Conservation (phyloP, 23 tunicate genomes). For the Diplosoma virens region DNA sequence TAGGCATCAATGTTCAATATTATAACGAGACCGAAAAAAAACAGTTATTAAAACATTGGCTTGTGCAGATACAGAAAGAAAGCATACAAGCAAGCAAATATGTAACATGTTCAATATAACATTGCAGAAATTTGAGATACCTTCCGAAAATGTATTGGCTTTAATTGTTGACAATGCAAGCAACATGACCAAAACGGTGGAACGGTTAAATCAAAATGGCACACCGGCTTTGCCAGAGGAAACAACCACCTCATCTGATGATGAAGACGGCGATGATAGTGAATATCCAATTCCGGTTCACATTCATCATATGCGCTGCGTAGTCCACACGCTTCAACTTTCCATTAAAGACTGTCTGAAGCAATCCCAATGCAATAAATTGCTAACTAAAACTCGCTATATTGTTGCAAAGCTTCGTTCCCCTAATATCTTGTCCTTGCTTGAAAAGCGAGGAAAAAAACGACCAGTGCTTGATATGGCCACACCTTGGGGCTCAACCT, state of each 20-base stretch:
- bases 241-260: not conserved
- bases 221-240: not conserved
- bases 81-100: not conserved
- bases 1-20: not conserved
- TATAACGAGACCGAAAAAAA: not conserved
- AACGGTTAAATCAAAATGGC: not conserved
- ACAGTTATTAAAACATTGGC: not conserved
- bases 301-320: not conserved
- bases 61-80: not conserved
- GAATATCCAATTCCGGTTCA: not conserved
- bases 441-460: slow-evolving; percentile 5
- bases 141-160: not conserved
- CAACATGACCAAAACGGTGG: not conserved
- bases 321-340: too few relatives aligned
- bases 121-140: not conserved
- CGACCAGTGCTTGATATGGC: not conserved
- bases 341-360: not conserved
- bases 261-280: not conserved
- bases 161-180: not conserved
- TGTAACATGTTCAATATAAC: not conserved
- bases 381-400: not conserved
- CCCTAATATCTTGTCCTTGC: slow-evolving; percentile 8
- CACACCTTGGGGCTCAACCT: slow-evolving; percentile 9
- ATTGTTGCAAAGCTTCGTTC: slow-evolving; percentile 9
- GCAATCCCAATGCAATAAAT: not conserved